Evolutionary conservation across 2,113 vertebrate genomes (phyloP).

Genomic region (Theristicus caerulescens): DNA sequence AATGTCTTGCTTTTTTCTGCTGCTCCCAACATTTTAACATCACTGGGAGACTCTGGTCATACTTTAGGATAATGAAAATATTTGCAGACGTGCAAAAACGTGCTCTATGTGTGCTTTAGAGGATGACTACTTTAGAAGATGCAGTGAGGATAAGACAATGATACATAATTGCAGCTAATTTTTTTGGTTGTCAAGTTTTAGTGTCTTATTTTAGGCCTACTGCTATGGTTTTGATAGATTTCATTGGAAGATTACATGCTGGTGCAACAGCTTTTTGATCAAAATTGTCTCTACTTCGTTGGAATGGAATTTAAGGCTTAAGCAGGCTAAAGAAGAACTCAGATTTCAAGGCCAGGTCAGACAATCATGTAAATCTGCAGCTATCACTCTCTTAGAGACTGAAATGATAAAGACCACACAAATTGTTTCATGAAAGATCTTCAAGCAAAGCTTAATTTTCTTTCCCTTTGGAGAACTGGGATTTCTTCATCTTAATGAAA

Average conservation of each 20-base stretch:
- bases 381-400: background rate
- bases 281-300: background rate
- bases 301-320: background rate
- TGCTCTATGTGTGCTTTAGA: background rate
- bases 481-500: constrained; percentile 16
- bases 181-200: background rate
- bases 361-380: background rate
- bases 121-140: background rate
- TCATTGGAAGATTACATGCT: background rate
- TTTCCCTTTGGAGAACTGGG: background rate
- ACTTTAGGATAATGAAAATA: background rate
- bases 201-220: background rate
- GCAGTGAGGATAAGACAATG: background rate
- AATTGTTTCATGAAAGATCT: background rate
- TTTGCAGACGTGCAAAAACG: background rate
- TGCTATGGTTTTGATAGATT: background rate
- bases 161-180: background rate
- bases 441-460: background rate
- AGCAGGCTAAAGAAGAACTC: background rate
- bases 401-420: background rate
- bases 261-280: background rate
- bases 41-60: background rate
- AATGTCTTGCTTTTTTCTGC: background rate
- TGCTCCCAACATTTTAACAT: background rate
- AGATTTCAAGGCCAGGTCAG: background rate